These are phyloP conservation scores for Odontophorus gujanensis DNA, from an alignment of 2,113 vertebrate genomes.

Conservation along the genomic window DNA sequence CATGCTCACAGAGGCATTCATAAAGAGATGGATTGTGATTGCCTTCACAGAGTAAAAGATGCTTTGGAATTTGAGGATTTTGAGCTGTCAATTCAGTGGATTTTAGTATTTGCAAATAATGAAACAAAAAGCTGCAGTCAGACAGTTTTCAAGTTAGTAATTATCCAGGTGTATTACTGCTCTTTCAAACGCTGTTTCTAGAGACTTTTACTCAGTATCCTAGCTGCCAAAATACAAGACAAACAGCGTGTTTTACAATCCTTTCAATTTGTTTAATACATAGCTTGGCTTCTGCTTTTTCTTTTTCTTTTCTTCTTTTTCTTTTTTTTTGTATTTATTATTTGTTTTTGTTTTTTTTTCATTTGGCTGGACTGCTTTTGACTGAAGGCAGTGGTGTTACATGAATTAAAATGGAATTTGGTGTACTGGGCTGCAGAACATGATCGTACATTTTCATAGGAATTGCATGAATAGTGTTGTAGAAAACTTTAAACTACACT, in stretches of 20 bases:
- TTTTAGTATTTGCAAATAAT: not conserved
- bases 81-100: not conserved
- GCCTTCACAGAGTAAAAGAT: not conserved
- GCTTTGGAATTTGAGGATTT: not conserved
- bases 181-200: not conserved
- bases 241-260: fast-evolving
- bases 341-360: not conserved
- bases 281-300: not conserved
- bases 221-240: not conserved
- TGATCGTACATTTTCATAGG: not conserved
- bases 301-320: not conserved
- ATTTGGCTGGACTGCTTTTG: not conserved
- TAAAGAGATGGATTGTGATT: not conserved
- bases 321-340: not conserved
- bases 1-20: not conserved
- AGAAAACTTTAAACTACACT: not conserved
- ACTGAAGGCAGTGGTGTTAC: not conserved
- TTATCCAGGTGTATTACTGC: not conserved
- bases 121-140: not conserved
- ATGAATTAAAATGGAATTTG: not conserved
- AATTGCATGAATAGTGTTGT: not conserved
- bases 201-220: not conserved
- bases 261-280: not conserved
- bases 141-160: not conserved
- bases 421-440: not conserved